These are phyloP conservation scores for Athalia circularis DNA, from an alignment of 2,888 invertebrate species.

Conservation along the genomic window DNA sequence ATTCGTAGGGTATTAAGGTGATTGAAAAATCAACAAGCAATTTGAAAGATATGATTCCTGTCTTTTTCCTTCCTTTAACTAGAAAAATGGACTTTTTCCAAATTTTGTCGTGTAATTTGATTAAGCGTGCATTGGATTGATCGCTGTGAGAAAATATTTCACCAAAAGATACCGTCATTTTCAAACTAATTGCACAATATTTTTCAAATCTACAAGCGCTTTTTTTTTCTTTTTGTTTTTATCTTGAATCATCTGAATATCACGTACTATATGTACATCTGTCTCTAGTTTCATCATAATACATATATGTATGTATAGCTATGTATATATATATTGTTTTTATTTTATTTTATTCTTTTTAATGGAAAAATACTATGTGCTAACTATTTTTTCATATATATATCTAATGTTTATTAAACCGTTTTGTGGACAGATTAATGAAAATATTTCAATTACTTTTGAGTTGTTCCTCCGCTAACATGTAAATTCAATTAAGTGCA, in stretches of 20 bases:
- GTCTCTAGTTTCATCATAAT: neutral
- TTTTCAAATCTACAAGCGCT: constrained; percentile 38
- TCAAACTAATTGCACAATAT: constrained; percentile 29
- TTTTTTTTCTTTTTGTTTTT: neutral
- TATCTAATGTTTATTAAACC: constrained; percentile 20
- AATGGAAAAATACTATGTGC: constrained; percentile 44
- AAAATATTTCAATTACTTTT: constrained; percentile 29
- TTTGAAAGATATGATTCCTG: too few relatives aligned
- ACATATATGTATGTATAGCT: neutral
- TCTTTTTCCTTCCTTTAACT: too few relatives aligned
- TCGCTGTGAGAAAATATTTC: neutral
- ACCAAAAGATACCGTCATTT: constrained; percentile 13
- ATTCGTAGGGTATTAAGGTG: neutral
- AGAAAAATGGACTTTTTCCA: too few relatives aligned
- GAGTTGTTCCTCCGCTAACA: constrained; percentile 11
- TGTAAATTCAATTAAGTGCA: constrained; percentile 38
- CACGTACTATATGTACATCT: neutral
- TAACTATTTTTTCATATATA: constrained; percentile 12
- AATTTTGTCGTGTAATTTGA: too few relatives aligned
- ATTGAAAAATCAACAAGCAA: too few relatives aligned
- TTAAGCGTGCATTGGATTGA: too few relatives aligned
- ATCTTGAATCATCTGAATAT: constrained; percentile 24
- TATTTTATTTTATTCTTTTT: constrained; percentile 3
- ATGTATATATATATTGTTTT: constrained; percentile 8
- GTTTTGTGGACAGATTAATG: constrained; percentile 37